Evolutionary conservation across 2,888 invertebrate species (phyloP), one percentile per base, ranked within the genome.

Genomic region (Julus scanicus): DNA sequence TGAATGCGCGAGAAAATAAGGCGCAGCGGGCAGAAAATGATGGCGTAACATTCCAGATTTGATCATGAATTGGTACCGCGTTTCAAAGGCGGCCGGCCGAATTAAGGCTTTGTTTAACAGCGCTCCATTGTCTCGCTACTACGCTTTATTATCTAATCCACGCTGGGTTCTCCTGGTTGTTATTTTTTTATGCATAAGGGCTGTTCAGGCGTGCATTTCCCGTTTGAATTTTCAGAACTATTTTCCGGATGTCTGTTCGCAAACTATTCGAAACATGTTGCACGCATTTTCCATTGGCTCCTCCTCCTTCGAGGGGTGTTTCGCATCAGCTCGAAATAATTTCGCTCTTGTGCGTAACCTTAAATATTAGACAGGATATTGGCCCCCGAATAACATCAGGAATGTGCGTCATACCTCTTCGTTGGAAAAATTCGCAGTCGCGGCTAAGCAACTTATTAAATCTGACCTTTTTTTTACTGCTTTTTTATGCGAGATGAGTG

Each of bases 321-420:
- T 71, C 29, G 29, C 71, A 71, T 71, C 71, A 2, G 71, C 71
- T 71, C 29, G 71, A 71, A 71, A 71, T 71, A 71, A 71, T 63
- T n/a, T 63, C 63, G 63, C 63, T 63, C 20, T 63, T 20, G 63
- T n/a, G 3, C 63, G 71, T 29, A 71, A 71, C 71, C 71, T 71
- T 29, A 71, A 71, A 71, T 71, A 71, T 71, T 71, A 71, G 71
- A 71, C 71, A 71, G 71, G 71, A 71, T 71, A 71, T 71, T 71
- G 71, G 71, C 71, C 71, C 71, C 71, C 71, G 71, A 71, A 29
- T 71, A 71, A 71, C 71, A 71, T 29, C 71, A 71, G 71, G 71
- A 71, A 71, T 29, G 71, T 71, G 71, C 71, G 71, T 71, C 71
- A 71, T 71, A 71, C 71, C 71, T 71, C 71, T 71, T 71, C 71